Evolutionary conservation across 2,797 vertebrate species (phyloP).

Genomic region (Pampus argenteus): DNA sequence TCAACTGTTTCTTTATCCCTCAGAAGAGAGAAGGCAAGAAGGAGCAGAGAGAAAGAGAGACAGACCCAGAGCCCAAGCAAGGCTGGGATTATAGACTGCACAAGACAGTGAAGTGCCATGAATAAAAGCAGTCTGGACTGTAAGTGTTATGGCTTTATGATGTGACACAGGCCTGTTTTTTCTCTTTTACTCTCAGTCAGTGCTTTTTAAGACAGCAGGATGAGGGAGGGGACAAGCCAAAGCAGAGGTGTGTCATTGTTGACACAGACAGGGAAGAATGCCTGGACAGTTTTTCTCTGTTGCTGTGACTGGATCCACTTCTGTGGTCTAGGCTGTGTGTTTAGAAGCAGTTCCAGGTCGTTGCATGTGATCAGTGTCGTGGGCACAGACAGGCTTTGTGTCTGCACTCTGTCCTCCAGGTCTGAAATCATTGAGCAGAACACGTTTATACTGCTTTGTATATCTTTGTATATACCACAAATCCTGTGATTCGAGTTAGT

Average conservation of each 20-base stretch:
- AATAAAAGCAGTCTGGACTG: constrained; percentile 62
- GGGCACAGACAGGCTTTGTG: constrained; percentile 63
- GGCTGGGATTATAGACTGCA: constrained; percentile 67
- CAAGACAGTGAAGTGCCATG: constrained; percentile 61
- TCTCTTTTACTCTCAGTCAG: constrained; percentile 50
- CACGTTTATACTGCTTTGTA: constrained; percentile 57
- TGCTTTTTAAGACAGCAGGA: constrained; percentile 50
- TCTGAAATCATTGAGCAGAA: constrained; percentile 65
- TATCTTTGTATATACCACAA: constrained; percentile 46
- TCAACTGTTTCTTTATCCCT: constrained; percentile 83
- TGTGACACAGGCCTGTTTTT: constrained; percentile 64
- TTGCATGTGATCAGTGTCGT: constrained; percentile 71
- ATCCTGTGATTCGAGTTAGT: constrained; percentile 52
- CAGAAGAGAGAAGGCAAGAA: constrained; percentile 67
- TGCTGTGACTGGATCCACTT: constrained; percentile 74
- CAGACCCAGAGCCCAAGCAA: constrained; percentile 50
- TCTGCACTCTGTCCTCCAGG: constrained; percentile 69
- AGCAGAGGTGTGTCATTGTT: constrained; percentile 80
- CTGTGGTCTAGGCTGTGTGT: constrained; percentile 75
- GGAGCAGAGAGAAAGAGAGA: constrained; percentile 51
- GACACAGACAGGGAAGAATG: constrained; percentile 77
- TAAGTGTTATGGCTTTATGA: constrained; percentile 50
- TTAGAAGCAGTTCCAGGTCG: constrained; percentile 74
- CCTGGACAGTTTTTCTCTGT: constrained; percentile 71
- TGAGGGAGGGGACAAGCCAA: constrained; percentile 42